phyloP scores from a whole-genome alignment of 2,113 vertebrate genomes.

The Malurus alboscapulatus region DNA sequence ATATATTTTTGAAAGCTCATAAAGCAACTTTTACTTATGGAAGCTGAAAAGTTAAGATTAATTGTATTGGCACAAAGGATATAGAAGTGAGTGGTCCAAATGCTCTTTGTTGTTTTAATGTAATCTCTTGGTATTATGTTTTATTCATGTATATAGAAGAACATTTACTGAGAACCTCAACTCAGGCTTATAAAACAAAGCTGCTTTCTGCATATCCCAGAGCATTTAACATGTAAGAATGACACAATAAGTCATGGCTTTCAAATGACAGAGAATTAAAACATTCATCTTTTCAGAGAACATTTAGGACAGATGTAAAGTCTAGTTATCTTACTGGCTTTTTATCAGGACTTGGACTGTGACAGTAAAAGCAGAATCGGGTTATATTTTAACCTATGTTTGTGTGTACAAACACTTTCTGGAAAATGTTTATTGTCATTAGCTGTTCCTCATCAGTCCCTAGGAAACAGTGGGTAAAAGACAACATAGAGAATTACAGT shows the following conservation, averaged over 20 bases:
- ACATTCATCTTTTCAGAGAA: neutral
- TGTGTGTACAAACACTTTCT: neutral
- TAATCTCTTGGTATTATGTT: neutral
- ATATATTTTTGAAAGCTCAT: neutral
- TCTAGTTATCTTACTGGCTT: neutral
- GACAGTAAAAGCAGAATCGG: neutral
- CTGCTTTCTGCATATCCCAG: neutral
- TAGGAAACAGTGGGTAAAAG: neutral
- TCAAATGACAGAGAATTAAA: neutral
- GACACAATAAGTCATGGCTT: neutral
- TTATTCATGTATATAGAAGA: neutral
- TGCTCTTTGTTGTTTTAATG: neutral
- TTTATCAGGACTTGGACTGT: neutral
- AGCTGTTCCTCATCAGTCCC: neutral
- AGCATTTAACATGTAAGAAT: neutral
- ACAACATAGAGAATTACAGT: neutral
- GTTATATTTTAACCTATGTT: neutral
- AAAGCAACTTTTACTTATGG: neutral
- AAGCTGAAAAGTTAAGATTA: neutral
- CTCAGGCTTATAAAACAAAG: neutral
- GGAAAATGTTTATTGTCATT: neutral
- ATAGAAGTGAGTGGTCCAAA: neutral
- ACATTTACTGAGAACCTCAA: neutral
- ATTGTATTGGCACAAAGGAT: neutral
- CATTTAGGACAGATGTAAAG: neutral